Conservation (phyloP, 2,113 vertebrate genomes). For the Acanthochromis polyacanthus region DNA sequence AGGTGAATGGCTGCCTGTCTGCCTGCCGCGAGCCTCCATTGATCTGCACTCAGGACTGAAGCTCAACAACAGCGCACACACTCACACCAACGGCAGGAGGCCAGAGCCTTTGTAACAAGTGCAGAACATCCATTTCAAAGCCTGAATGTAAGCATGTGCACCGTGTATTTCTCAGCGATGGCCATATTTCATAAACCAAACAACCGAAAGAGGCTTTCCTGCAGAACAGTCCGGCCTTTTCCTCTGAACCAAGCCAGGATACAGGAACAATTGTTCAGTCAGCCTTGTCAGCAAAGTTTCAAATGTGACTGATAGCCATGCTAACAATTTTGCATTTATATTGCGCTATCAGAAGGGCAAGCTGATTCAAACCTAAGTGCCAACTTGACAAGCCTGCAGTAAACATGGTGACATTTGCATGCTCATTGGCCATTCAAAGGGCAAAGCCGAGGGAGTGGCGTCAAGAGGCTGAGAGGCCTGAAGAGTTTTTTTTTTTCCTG, state of each 20-base stretch:
- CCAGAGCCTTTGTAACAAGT: conserved; percentile 36
- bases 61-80: conserved; percentile 20
- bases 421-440: conserved; percentile 74
- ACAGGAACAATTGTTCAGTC: neutral
- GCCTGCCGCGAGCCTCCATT: conserved; percentile 51
- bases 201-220: neutral
- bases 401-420: conserved; percentile 78
- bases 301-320: conserved; percentile 44
- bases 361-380: conserved; percentile 47
- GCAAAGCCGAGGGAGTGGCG: conserved; percentile 55
- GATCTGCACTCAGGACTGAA: conserved; percentile 47
- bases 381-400: conserved; percentile 49
- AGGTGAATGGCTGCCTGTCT: conserved; percentile 48
- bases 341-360: conserved; percentile 56
- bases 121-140: conserved; percentile 44
- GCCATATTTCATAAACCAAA: conserved; percentile 24
- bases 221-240: neutral
- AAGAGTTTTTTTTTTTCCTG: neutral
- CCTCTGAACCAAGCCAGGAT: neutral
- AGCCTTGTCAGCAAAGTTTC: conserved; percentile 13
- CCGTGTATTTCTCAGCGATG: neutral
- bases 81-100: conserved; percentile 15
- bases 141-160: neutral
- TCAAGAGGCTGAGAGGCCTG: neutral
- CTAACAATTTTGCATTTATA: conserved; percentile 71